Evolutionary conservation across 35 echinoderm and acorn worm genomes (phyloP), one percentile per base, ranked within the genome.

Genomic region (Nesometra sesokonis): DNA sequence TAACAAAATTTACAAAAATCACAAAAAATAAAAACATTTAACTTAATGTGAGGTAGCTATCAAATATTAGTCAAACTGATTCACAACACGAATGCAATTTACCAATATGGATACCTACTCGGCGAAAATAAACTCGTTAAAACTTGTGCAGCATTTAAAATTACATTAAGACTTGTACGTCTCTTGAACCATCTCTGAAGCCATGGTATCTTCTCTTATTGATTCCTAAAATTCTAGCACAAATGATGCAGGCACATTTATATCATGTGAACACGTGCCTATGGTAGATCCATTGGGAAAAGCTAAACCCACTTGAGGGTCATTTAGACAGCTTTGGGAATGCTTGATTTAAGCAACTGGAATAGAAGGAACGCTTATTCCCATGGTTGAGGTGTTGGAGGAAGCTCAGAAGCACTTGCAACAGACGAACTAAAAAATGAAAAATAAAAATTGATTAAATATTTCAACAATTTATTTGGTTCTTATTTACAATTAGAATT

Each of bases 361-460:
- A 67, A 67, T 67, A 67, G 52, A 67, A 11, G 52, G 52, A 67
- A 27, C 38, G 52, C 35, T 99, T 82, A 99, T 33, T 99, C 96
- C 96, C 96, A 99, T 13, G 96, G 96, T 80, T 99, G 96, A 78
- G 96, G 96, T 39, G 96, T 91, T 47, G 96, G 96, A 11, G 96
- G 96, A 39, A 99, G 84, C 87, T 99, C 96, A 32, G 96, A 92
- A 31, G 96, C 93, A 92, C 96, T 99, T 33, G 96, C 96, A 84
- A 99, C 96, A 85, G 96, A 99, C 4, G 96, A 99, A 89, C 96
- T 99, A 90, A 40, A 57, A 46, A n/a, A 34, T 17, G 27, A 47
- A 82, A 33, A 57, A 52, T 77, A 57, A 86, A 30, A 84, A 78
- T 4, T 5, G 34, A n/a, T n/a, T 7, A 47, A 47, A 52, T 5